Evolutionary conservation across 1,140 invertebrate species (phyloP), one percentile per base, ranked within the genome.

Genomic region (Steinernema khuongi): DNA sequence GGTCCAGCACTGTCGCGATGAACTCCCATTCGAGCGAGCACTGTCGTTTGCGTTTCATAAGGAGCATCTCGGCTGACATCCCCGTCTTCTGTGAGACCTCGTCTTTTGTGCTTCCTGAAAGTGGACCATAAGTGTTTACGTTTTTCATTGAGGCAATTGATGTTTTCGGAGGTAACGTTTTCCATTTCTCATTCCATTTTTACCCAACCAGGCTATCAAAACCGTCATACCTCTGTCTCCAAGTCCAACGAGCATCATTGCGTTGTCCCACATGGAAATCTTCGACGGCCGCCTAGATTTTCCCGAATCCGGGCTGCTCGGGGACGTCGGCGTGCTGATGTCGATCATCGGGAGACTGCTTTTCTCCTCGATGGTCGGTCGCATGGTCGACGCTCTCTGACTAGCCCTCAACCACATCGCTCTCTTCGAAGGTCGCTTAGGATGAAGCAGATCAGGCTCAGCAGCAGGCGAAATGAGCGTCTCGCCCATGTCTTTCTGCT

Each of bases 11-110:
- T n/a, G 83, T 85, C 11, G 82, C 82, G 31, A 84, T 70, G 26
- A 84, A 80, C 67, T 84, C 82, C 82, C 82, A 84, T 68, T 84
- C 82, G n/a, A 84, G 67, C 4, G 81, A 80, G 50, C 80, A 83
- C 67, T 84, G 83, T 0, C 82, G 72, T 68, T 80, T 83, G 17
- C 41, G 29, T 41, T 81, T 81, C 80, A 81, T 81, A 19, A 28
- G 18, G 17, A 67, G 71, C 36, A 81, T 75, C 11, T 80, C 77
- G 4, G 60, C 36, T 31, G 77, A 68, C 30, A 81, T 71, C 22
- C 44, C 36, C 0, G 78, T n/a, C 18, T 78, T 18, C 22, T 18
- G 7, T 18, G 26, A 26, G n/a, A 22, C 19, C 4, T 31, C 43
- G 18, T 36, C 32, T 72, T 22, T 60, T 17, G 19, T 1, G 26